Base-by-base conservation (phyloP, 2,888 invertebrate species). In the Copidosoma aretas region DNA sequence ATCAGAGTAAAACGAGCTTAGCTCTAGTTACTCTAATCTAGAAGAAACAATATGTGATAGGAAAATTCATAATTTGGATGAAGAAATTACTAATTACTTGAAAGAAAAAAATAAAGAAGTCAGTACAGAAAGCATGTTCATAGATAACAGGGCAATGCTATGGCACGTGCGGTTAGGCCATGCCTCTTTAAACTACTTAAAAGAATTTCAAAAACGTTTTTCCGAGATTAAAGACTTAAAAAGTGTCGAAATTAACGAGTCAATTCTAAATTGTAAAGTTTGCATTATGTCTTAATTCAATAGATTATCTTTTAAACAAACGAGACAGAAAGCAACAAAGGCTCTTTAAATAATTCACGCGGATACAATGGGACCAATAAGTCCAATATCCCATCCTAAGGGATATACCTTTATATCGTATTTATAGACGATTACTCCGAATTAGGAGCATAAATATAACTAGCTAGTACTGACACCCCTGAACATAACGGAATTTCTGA, bases 331-430 rank as follows among this genome's bases (percentile, higher is more conserved):
- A n/a, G 41, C 57, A 15, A 15, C 25, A 19, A 21, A 60, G 49
- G 57, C 57, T 52, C 32, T 67, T 21, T 21, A 60, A 21, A 49
- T 61, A 3, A 19, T 61, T 21, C 61, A 61, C 14, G 19, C 39
- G 10, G 22, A 61, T n/a, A 52, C 39, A 1, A 61, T 61, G 61
- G 49, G 49, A 8, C 5, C 25, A 17, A 60, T 46, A 10, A 60
- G 32, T 32, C 32, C 32, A 32, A 5, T 32, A 32, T 5, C 32
- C 32, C 32, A 32, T 32, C 32, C 32, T 8, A 32, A 32, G 8
- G 32, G 3, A 8, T 32, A 32, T 32, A 32, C 4, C 4, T 32
- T 32, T 32, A 8, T 32, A 3, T 32, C 32, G 32, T 32, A 8
- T 32, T 32, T 32, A 5, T 3, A 32, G 32, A 32, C 8, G 32